Evolutionary conservation across 2,797 vertebrate species (phyloP).

Genomic region (Acanthurus leucopareius): DNA sequence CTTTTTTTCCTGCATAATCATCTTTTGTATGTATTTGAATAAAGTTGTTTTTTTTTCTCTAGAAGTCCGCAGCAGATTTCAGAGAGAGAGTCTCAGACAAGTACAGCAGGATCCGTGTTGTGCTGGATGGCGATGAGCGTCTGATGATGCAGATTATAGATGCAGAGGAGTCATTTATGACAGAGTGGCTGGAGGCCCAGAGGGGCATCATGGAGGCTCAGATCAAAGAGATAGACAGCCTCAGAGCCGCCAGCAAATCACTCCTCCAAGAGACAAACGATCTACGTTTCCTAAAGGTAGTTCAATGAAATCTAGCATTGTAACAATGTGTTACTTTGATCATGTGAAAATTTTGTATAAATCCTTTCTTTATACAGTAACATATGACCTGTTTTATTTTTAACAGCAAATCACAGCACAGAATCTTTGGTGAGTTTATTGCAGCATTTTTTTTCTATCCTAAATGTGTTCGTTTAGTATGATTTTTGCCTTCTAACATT

Average conservation of each 20-base stretch:
- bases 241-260: constrained; percentile 74
- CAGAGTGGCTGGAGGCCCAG: constrained; percentile 79
- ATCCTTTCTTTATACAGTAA: not conserved
- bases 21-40: not conserved
- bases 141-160: constrained; percentile 86
- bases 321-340: not conserved
- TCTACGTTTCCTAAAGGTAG: constrained; percentile 78
- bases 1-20: not conserved
- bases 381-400: constrained; percentile 36
- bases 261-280: constrained; percentile 78
- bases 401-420: constrained; percentile 79
- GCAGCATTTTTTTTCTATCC: not conserved
- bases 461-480: not conserved
- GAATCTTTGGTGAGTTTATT: constrained; percentile 78
- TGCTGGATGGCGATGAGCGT: constrained; percentile 83
- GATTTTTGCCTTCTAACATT: constrained; percentile 9
- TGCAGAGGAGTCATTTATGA: constrained; percentile 78
- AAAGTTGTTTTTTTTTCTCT: constrained; percentile 8
- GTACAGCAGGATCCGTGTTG: constrained; percentile 80
- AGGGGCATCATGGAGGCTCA: constrained; percentile 72
- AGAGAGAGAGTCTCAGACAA: constrained; percentile 80
- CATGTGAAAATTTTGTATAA: not conserved
- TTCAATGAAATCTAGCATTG: not conserved
- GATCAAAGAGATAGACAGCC: constrained; percentile 75
- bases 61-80: constrained; percentile 79